Evolutionary conservation across 2,113 vertebrate species (phyloP), one percentile per base, ranked within the genome.

Genomic region (Entomyzon cyanotis): DNA sequence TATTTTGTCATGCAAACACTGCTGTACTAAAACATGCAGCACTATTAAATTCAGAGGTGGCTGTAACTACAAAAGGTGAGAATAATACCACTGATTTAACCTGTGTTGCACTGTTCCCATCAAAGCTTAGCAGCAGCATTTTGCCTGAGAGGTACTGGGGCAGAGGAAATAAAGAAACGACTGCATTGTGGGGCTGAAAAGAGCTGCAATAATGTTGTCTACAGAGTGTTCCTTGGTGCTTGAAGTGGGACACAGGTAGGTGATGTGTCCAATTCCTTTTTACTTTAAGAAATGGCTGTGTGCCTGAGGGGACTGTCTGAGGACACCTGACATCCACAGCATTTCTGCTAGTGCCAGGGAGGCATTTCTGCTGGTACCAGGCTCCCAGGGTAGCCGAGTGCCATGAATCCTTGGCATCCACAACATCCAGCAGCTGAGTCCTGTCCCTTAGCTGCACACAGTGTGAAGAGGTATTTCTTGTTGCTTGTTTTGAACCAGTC

Each of bases 1-100:
- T 70, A 90, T 90, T 71, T 89, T 87, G 63, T 85, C 70, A n/a
- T 58, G 47, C 67, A 95, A 91, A 93, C 71, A 59, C 35, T 84
- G n/a, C 74, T 95, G 49, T 59, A 62, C 46, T 93, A 80, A 95
- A 95, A 53, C 59, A 67, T 1, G 0, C 55, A 80, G 60, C 30
- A 62, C 35, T 80, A 10, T 86, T 88, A 85, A 77, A 90, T 77
- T 95, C 76, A 78, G 79, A 75, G 68, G 52, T 93, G 56, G 42
- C 21, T 88, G 59, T 70, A 77, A 33, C 74, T 88, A 69, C 63
- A 88, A 78, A 74, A 86, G 60, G 33, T 46, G 33, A 56, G 47
- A 84, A 84, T 52, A 93, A 85, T 84, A 42, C 39, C 55, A n/a
- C n/a, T 78, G 63, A 78, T 92, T 92, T 92, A 83, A 91, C 63